phyloP scores from a whole-genome alignment of 2,113 vertebrate species.

The Mastomys coucha region DNA sequence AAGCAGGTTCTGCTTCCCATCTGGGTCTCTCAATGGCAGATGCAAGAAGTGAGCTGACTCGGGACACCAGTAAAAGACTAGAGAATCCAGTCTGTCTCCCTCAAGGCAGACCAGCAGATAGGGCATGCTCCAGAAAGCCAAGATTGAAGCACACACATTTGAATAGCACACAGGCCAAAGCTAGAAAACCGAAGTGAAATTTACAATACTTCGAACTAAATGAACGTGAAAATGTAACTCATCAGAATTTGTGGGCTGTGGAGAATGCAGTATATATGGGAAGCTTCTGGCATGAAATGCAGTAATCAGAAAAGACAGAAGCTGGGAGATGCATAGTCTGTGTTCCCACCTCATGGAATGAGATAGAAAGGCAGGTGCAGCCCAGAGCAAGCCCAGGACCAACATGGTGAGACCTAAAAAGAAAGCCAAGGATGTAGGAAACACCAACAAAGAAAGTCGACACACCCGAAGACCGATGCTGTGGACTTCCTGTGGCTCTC shows the following conservation, averaged over 20 bases:
- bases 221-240: not conserved
- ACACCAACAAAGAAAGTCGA: not conserved
- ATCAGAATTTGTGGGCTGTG: not conserved
- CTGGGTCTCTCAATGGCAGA: not conserved
- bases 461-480: not conserved
- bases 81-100: fast-evolving
- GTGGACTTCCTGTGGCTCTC: not conserved
- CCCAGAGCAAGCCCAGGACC: not conserved
- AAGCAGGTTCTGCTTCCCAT: not conserved
- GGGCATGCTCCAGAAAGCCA: no score
- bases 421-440: not conserved
- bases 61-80: not conserved
- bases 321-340: not conserved
- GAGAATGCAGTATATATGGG: not conserved
- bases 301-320: not conserved
- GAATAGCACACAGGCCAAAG: not conserved
- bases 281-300: not conserved
- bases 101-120: not conserved
- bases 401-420: not conserved
- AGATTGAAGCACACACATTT: not conserved
- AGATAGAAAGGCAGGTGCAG: not conserved
- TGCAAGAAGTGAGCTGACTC: not conserved
- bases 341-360: not conserved
- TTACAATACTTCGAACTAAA: not conserved
- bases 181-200: not conserved